phyloP scores from a whole-genome alignment of 1,140 invertebrate genomes.

The Macrocentrus cingulum region DNA sequence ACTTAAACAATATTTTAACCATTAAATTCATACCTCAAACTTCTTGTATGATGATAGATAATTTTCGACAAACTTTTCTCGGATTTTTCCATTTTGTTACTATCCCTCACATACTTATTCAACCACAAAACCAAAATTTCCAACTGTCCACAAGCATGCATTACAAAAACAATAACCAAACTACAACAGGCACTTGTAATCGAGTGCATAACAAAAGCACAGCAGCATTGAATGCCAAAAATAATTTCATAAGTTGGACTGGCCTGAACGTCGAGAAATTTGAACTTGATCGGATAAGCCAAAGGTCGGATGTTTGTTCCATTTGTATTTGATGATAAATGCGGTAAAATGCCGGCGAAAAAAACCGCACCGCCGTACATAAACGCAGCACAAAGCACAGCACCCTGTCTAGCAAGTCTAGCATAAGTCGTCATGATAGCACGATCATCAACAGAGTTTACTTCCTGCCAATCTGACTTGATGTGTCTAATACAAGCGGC shows the following conservation, averaged over 20 bases:
- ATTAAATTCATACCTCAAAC: neutral
- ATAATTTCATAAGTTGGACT: conserved; percentile 20
- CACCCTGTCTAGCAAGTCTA: conserved; percentile 3
- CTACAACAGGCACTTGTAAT: conserved; percentile 27
- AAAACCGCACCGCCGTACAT: conserved; percentile 22
- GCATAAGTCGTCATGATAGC: conserved; percentile 19
- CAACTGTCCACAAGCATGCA: conserved; percentile 42
- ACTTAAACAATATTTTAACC: conserved; percentile 7
- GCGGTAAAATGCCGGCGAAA: conserved; percentile 19
- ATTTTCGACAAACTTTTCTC: conserved; percentile 23
- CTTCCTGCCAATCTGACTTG: conserved; percentile 28
- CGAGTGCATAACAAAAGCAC: conserved; percentile 2
- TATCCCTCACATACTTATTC: neutral
- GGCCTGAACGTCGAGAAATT: conserved; percentile 11
- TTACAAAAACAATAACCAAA: conserved; percentile 37
- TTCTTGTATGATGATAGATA: conserved; percentile 6
- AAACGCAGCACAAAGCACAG: conserved; percentile 10
- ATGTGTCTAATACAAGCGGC: conserved; percentile 29
- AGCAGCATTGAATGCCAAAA: conserved; percentile 6
- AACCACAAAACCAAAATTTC: conserved; percentile 34
- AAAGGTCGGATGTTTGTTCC: conserved; percentile 16
- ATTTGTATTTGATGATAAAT: neutral
- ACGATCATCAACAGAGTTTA: conserved; percentile 10
- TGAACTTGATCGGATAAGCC: conserved; percentile 23
- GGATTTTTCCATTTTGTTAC: neutral